These are phyloP conservation scores for Pseudochirops corinnae DNA, from an alignment of 2,797 vertebrate genomes.

Conservation along the genomic window DNA sequence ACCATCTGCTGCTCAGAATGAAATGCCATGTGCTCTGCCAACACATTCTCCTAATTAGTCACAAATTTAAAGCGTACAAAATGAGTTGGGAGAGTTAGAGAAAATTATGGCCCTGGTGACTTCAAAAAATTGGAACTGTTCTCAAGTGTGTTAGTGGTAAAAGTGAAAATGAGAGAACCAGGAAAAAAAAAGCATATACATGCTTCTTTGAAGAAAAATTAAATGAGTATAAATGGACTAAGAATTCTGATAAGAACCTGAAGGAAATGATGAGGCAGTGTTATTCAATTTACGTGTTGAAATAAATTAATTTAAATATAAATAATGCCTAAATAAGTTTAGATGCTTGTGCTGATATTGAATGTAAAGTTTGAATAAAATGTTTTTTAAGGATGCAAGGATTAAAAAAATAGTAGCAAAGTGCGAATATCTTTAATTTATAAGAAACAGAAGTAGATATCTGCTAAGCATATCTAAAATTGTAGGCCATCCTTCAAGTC, in stretches of 20 bases:
- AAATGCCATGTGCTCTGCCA: constrained; percentile 1
- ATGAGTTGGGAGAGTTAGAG: not conserved
- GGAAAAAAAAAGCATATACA: not conserved
- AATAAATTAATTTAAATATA: not conserved
- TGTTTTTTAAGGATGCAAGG: not conserved
- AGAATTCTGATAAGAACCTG: not conserved
- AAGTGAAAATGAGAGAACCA: not conserved
- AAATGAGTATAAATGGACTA: not conserved
- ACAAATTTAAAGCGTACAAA: not conserved
- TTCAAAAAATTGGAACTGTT: not conserved
- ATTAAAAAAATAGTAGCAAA: not conserved
- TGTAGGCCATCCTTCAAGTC: not conserved
- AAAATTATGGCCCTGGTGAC: not conserved
- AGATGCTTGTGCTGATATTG: not conserved
- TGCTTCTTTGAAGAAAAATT: not conserved
- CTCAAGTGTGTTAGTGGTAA: not conserved
- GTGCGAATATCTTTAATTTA: not conserved
- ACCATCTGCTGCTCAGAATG: not conserved
- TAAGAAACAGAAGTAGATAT: not conserved
- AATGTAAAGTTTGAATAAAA: not conserved
- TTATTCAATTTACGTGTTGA: not conserved
- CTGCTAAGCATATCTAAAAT: not conserved
- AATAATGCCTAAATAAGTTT: not conserved
- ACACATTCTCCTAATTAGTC: not conserved
- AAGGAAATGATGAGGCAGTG: not conserved